A percentile compares a stretch with the other conserved stretches of the same genome.
Evolutionary conservation across 2,797 vertebrate genomes (phyloP).

Genomic region (Manis crassicaudata): DNA sequence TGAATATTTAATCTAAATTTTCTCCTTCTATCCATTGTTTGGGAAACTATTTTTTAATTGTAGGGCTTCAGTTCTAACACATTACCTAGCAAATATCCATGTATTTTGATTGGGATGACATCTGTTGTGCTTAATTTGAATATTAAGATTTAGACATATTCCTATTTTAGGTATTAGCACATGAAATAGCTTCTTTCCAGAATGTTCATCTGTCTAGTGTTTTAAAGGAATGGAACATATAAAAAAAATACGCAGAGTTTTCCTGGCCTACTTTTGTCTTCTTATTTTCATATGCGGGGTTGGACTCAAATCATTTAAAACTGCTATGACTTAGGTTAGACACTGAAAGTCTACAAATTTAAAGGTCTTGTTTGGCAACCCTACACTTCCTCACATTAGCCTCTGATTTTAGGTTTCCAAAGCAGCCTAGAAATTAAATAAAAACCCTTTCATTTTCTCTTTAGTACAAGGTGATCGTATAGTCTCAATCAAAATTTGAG

Average conservation of each 20-base stretch:
- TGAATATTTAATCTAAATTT: not conserved
- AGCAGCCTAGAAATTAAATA: conserved; percentile 21
- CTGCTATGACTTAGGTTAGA: not conserved
- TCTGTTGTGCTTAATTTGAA: not conserved
- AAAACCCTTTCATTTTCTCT: conserved; percentile 36
- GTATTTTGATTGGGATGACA: not conserved
- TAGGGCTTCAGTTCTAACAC: not conserved
- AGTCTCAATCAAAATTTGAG: not conserved
- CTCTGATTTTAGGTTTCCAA: conserved; percentile 44
- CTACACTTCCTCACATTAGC: not conserved
- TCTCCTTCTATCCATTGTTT: not conserved
- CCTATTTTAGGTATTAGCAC: not conserved
- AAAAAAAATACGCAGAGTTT: not conserved
- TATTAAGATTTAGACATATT: not conserved
- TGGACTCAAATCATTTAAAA: not conserved
- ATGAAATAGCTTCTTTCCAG: not conserved
- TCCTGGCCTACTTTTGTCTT: not conserved
- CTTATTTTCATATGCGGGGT: not conserved
- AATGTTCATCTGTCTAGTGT: not conserved
- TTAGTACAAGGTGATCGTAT: not conserved
- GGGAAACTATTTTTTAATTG: not conserved
- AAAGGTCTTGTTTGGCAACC: not conserved
- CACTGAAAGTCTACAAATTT: not conserved
- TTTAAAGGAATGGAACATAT: not conserved
- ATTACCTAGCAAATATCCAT: not conserved